phyloP scores from a whole-genome alignment of 2,113 vertebrate species.

The Coracopsis vasa region DNA sequence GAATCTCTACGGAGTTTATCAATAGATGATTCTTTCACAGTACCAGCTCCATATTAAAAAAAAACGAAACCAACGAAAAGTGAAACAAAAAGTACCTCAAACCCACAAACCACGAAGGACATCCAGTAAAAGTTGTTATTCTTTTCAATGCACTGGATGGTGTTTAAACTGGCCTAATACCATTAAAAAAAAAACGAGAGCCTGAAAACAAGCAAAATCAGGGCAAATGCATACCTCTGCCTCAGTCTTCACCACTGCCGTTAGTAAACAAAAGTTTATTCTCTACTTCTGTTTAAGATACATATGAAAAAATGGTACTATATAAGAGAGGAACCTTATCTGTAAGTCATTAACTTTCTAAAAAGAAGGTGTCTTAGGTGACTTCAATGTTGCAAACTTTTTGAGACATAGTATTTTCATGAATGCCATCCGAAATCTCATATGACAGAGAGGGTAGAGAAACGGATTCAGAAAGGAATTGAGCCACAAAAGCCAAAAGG shows the following conservation, averaged over 20 bases:
- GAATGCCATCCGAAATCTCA: slow-evolving; percentile 81
- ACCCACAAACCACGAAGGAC: not conserved
- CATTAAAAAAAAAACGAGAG: not conserved
- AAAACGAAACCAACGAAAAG: fast-evolving
- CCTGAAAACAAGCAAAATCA: not conserved
- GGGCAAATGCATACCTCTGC: not conserved
- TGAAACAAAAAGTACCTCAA: not conserved
- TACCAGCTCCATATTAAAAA: not conserved
- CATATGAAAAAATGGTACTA: not conserved
- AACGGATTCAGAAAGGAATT: slow-evolving; percentile 87
- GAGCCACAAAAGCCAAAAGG: slow-evolving; percentile 90
- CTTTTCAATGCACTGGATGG: not conserved
- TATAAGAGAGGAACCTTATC: not conserved
- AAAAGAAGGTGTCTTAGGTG: not conserved
- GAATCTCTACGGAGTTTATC: not conserved
- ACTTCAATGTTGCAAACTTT: not conserved
- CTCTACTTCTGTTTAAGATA: not conserved
- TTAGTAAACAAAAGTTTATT: not conserved
- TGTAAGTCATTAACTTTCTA: not conserved
- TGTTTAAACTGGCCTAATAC: not conserved
- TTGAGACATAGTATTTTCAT: slow-evolving; percentile 41
- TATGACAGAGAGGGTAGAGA: slow-evolving; percentile 87
- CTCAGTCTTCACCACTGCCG: not conserved
- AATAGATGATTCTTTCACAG: not conserved
- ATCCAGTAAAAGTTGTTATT: not conserved